Conservation (phyloP, 2,797 vertebrate genomes). For the Oreonectes daqikongensis region DNA sequence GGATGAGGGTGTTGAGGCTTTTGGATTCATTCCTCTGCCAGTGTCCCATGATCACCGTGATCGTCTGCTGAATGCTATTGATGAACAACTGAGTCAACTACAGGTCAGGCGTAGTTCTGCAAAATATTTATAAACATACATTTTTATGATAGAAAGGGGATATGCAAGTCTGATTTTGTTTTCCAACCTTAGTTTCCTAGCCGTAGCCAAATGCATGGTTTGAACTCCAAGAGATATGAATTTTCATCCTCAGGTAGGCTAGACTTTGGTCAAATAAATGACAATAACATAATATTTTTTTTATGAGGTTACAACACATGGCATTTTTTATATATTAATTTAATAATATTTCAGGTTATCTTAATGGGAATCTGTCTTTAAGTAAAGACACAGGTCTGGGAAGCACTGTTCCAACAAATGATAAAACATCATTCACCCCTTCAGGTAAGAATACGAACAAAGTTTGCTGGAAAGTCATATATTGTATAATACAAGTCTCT, state of each 20-base stretch:
- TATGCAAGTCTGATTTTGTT: background rate
- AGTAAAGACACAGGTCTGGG: constrained; percentile 74
- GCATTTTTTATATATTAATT: too few relatives aligned
- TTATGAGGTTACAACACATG: too few relatives aligned
- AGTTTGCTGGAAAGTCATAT: background rate
- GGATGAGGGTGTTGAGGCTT: constrained; percentile 16
- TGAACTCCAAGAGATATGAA: constrained; percentile 29
- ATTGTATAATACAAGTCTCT: too few relatives aligned
- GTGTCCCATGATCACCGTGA: constrained; percentile 64
- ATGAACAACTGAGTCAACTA: constrained; percentile 66
- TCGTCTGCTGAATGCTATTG: constrained; percentile 69
- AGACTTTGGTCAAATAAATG: background rate
- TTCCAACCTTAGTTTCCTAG: constrained; percentile 61
- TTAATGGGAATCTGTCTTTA: constrained; percentile 59
- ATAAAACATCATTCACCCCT: constrained; percentile 48
- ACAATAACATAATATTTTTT: too few relatives aligned
- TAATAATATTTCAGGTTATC: constrained; percentile 52
- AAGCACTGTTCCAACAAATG: constrained; percentile 62
- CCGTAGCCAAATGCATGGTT: constrained; percentile 32
- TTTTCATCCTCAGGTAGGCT: constrained; percentile 62
- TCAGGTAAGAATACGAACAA: constrained; percentile 6
- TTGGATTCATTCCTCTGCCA: background rate
- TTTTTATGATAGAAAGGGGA: background rate
- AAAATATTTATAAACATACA: background rate
- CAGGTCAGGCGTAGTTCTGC: constrained; percentile 64